A percentile compares a stretch with the other conserved stretches of the same genome.
phyloP scores from a whole-genome alignment of 2,888 invertebrate species.

The Synanthedon vespiformis region DNA sequence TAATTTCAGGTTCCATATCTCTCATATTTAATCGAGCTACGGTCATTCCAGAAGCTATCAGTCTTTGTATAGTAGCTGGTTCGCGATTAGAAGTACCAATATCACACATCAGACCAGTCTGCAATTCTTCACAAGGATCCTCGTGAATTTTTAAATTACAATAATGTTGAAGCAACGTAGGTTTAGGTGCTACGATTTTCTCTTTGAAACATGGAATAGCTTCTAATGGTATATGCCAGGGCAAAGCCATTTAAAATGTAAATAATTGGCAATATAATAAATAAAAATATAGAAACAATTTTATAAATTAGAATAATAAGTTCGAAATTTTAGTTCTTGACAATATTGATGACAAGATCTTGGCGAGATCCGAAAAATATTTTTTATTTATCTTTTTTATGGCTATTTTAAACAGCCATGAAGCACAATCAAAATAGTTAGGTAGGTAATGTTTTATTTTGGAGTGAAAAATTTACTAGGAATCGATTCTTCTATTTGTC shows the following conservation, averaged over 20 bases:
- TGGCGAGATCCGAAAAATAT: no score
- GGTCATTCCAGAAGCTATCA: conserved; percentile 60
- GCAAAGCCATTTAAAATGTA: conserved; percentile 34
- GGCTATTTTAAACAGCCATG: no score
- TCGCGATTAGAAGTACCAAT: conserved; percentile 47
- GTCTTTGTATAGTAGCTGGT: conserved; percentile 45
- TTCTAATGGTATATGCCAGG: conserved; percentile 59
- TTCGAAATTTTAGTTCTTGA: no score
- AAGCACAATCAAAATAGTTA: no score
- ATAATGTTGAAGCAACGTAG: conserved; percentile 43
- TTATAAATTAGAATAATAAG: no score
- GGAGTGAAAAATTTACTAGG: no score
- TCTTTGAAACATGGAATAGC: conserved; percentile 24
- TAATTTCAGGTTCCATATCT: conserved; percentile 50
- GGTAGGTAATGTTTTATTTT: no score
- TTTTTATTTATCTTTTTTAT: no score
- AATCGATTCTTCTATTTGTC: no score
- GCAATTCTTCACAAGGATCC: conserved; percentile 50
- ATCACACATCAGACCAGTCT: conserved; percentile 60
- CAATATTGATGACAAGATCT: no score
- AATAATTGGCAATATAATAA: no score
- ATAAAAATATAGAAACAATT: no score
- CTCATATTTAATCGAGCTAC: conserved; percentile 55
- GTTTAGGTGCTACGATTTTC: conserved; percentile 19
- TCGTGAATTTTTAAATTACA: conserved; percentile 42